phyloP scores from a whole-genome alignment of 2,113 vertebrate genomes.

The Ellobius talpinus region DNA sequence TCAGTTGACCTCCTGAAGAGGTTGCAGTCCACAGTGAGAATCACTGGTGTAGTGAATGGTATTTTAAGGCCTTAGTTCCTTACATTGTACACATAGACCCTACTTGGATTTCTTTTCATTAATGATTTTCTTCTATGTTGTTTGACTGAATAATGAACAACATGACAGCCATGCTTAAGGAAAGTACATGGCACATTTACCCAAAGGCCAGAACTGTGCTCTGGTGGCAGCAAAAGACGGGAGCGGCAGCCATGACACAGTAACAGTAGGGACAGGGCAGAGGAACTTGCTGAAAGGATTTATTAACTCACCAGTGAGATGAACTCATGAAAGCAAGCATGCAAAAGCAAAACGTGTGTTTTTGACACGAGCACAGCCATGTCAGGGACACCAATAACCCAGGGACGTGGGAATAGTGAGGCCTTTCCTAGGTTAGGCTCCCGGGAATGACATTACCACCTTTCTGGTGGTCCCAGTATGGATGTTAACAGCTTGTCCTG shows the following conservation, averaged over 20 bases:
- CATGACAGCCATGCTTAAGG: neutral
- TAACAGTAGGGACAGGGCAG: neutral
- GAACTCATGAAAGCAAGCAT: neutral
- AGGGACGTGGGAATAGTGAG: neutral
- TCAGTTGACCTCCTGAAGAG: neutral
- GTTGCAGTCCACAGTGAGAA: neutral
- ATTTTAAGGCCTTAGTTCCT: slow-evolving; percentile 15
- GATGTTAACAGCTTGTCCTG: neutral
- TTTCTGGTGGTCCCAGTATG: neutral
- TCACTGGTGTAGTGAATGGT: neutral
- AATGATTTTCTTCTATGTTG: slow-evolving; percentile 15
- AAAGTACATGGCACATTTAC: neutral
- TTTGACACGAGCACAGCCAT: neutral
- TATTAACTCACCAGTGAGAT: neutral
- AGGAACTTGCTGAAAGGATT: neutral
- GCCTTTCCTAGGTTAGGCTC: neutral
- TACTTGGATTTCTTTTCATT: neutral
- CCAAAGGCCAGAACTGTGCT: neutral
- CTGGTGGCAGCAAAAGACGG: neutral
- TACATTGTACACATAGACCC: neutral
- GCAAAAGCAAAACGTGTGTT: neutral
- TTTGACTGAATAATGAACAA: slow-evolving; percentile 34
- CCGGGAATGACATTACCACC: neutral
- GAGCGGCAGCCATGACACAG: neutral
- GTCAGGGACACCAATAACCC: neutral